Conservation (phyloP, 2,888 invertebrate species). For the Papilio demoleus region DNA sequence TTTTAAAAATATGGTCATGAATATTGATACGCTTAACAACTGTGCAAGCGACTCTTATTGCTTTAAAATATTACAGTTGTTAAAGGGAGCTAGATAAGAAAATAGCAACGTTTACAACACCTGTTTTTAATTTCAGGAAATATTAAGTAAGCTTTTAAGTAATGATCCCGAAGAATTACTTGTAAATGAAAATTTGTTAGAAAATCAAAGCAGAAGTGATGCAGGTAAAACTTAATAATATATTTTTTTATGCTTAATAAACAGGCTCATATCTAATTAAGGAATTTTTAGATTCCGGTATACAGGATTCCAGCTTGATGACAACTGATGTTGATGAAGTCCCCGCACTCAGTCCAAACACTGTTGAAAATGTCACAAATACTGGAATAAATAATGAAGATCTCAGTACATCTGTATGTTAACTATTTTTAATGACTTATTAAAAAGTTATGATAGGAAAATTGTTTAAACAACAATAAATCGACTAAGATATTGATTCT, state of each 20-base stretch:
- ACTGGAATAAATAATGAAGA: constrained; percentile 62
- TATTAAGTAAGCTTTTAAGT: constrained; percentile 62
- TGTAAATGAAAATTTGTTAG: constrained; percentile 23
- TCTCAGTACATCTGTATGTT: constrained; percentile 41
- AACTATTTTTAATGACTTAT: constrained; percentile 12
- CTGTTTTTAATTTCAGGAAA: constrained; percentile 71
- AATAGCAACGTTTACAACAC: too few relatives aligned
- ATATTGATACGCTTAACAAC: too few relatives aligned
- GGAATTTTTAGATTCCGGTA: constrained; percentile 30
- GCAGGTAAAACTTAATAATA: constrained; percentile 29
- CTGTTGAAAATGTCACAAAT: constrained; percentile 41
- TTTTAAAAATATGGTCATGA: too few relatives aligned
- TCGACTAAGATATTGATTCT: too few relatives aligned
- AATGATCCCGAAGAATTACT: constrained; percentile 63
- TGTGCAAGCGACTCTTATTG: too few relatives aligned
- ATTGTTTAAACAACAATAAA: too few relatives aligned
- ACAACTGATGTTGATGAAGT: constrained; percentile 12
- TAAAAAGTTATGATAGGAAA: neutral
- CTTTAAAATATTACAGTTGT: too few relatives aligned
- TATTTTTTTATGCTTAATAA: neutral
- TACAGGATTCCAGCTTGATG: neutral
- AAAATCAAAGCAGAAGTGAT: constrained; percentile 25
- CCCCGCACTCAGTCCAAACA: neutral
- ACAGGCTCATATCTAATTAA: too few relatives aligned
- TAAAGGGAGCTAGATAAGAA: too few relatives aligned